phyloP scores from a whole-genome alignment of 2,113 vertebrate genomes.

The Xiphophorus couchianus region DNA sequence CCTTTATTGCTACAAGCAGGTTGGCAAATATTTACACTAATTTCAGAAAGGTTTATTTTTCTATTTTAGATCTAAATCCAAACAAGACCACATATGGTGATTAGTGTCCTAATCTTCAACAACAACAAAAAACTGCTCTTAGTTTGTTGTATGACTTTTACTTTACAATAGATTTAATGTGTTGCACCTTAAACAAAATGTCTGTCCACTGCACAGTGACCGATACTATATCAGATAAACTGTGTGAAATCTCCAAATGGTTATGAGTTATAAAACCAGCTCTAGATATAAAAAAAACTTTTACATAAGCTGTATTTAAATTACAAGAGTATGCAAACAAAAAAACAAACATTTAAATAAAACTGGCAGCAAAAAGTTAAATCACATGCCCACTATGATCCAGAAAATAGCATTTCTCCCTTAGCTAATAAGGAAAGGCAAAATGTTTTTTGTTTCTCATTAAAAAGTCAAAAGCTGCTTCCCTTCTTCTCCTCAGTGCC shows the following conservation, averaged over 20 bases:
- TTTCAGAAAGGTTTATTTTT: slow-evolving; percentile 74
- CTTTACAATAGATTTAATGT: not conserved
- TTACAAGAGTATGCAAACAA: not conserved
- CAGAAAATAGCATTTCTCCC: not conserved
- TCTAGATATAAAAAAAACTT: not conserved
- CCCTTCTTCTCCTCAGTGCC: not conserved
- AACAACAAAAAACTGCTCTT: not conserved
- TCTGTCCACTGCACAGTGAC: not conserved
- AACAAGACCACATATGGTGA: slow-evolving; percentile 29
- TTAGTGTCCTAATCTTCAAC: slow-evolving; percentile 28
- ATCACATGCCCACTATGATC: not conserved
- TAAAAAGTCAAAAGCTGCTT: not conserved
- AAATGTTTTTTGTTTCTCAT: not conserved
- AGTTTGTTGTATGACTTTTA: not conserved
- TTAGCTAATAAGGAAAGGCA: not conserved
- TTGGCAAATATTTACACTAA: slow-evolving; percentile 76
- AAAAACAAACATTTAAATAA: not conserved
- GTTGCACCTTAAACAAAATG: not conserved
- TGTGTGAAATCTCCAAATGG: not conserved
- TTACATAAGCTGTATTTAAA: not conserved
- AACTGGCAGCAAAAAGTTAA: not conserved
- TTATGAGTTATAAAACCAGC: not conserved
- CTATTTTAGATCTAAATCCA: slow-evolving; percentile 56
- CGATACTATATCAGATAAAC: not conserved
- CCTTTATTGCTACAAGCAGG: slow-evolving; percentile 66